Evolutionary conservation across 2,888 invertebrate species (phyloP).

Genomic region (Eudemis profundana): DNA sequence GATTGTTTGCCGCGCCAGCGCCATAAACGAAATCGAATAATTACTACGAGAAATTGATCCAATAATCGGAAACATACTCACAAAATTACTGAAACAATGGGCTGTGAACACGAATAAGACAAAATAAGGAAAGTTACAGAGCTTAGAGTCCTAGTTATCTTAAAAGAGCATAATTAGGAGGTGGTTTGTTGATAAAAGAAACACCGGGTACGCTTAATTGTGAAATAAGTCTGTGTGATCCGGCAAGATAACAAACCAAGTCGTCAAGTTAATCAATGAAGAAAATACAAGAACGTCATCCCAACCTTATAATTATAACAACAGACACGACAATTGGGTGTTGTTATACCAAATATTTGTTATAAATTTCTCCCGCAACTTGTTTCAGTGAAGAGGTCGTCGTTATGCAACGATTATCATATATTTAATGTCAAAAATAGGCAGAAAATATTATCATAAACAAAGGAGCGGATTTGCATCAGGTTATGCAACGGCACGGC

Average conservation of each 20-base stretch:
- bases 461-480: constrained; percentile 52
- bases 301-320: constrained; percentile 14
- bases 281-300: constrained; percentile 7
- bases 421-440: constrained; percentile 53
- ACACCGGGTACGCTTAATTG: constrained; percentile 2
- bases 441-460: constrained; percentile 46
- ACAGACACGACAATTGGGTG: constrained; percentile 13
- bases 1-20: constrained; percentile 43
- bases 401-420: constrained; percentile 52
- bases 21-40: constrained; percentile 22
- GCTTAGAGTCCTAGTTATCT: no score
- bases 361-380: constrained; percentile 18
- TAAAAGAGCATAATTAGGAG: neutral
- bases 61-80: neutral
- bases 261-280: constrained; percentile 14
- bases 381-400: constrained; percentile 45
- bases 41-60: constrained; percentile 11
- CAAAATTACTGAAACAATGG: neutral
- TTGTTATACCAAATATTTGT: constrained; percentile 26
- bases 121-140: no score
- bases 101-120: no score
- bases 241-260: constrained; percentile 16
- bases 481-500: constrained; percentile 56
- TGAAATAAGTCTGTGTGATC: constrained; percentile 10
- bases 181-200: neutral